Base-by-base conservation (phyloP, 2,888 invertebrate genomes). In the Lypha dubia region DNA sequence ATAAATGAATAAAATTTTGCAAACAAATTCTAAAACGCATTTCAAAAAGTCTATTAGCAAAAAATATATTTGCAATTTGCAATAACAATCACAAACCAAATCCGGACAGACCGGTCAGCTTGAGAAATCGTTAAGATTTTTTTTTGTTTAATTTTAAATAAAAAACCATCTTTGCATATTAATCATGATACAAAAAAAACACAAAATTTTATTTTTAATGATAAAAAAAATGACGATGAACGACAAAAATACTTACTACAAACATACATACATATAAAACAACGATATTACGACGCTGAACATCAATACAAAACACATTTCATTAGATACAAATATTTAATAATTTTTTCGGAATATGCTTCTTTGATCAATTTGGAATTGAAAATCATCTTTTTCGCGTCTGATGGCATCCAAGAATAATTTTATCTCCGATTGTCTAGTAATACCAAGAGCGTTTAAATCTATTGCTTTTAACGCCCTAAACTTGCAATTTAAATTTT, bases 381-480 rank as follows among this genome's bases (percentile, higher is more conserved):
- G 7, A 9, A 62, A 11, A 62, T 76, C 58, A 0, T 32, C 17
- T 71, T 75, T 74, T 1, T 28, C 51, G 0, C 75, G 71, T 41
- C 68, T 44, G 11, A 84, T 84, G 1, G 76, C 71, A 15, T 68
- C 68, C 56, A 68, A 73, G 24, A 84, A 62, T 1, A 28, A 58
- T 22, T 20, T 60, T 28, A 81, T 68, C 44, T 84, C 80, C 20
- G 73, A 56, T 1, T 62, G 49, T 20, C 77, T 49, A 1, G 84
- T 81, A 15, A 84, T 84, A 20, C 80, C 84, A 22, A 84, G 49
- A 15, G 84, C 84, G 46, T 81, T 77, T n/a, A 81, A 56, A 81
- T 84, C 84, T 3, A 80, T 56, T 68, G 73, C 80, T 6, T 28
- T 71, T 46, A 84, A 56, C 3, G 76, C 60, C 17, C 60, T 76